phyloP scores from a whole-genome alignment of 1,140 invertebrate genomes.

The Aethina tumida region DNA sequence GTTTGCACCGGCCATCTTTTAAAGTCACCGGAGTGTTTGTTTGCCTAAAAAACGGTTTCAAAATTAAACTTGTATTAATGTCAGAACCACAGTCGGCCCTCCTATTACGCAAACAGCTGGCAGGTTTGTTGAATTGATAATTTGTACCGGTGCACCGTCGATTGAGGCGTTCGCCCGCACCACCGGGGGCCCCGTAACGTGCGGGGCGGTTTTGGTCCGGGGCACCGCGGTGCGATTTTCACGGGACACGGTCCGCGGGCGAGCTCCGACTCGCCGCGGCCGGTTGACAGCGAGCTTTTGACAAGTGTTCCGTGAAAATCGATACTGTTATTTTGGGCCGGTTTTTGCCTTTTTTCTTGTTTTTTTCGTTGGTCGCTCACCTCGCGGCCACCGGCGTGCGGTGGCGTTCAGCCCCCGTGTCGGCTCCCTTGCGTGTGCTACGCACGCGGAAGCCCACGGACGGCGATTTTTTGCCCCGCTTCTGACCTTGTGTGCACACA shows the following conservation, averaged over 20 bases:
- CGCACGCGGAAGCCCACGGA: neutral
- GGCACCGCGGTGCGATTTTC: too few relatives aligned
- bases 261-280: neutral
- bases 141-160: neutral
- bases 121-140: constrained; percentile 54
- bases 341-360: neutral
- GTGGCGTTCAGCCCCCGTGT: neutral
- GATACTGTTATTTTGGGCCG: neutral
- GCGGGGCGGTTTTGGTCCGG: too few relatives aligned
- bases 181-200: neutral
- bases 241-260: too few relatives aligned
- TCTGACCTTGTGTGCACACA: neutral
- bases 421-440: constrained; percentile 4
- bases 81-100: constrained; percentile 91
- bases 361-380: too few relatives aligned
- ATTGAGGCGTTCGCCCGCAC: neutral
- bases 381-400: too few relatives aligned
- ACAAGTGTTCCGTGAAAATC: constrained; percentile 6
- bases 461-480: constrained; percentile 9
- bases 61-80: constrained; percentile 69
- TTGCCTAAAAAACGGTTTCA: constrained; percentile 44
- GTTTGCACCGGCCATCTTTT: constrained; percentile 48
- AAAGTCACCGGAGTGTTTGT: constrained; percentile 48
- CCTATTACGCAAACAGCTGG: constrained; percentile 89
- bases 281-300: neutral